These are phyloP conservation scores for Zosterops pallidus DNA, from an alignment of 2,113 vertebrate genomes.

Conservation along the genomic window DNA sequence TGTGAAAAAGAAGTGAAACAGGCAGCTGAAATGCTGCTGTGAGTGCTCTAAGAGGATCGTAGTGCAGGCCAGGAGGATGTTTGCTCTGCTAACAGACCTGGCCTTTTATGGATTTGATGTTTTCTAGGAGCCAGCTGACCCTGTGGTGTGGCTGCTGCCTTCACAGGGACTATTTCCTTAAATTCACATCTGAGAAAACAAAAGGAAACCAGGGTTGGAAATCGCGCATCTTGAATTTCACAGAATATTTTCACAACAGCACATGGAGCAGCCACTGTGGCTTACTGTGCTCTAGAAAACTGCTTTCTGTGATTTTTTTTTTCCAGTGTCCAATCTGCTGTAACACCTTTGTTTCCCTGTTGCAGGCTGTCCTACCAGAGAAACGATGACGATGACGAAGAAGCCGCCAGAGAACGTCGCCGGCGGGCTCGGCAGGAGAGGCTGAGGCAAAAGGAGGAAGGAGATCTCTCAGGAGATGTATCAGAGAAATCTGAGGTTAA, in stretches of 20 bases:
- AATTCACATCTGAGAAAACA: neutral
- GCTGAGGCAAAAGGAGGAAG: conserved; percentile 80
- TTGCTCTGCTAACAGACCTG: neutral
- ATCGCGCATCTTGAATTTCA: accelerated
- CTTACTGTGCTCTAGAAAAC: neutral
- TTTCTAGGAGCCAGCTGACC: neutral
- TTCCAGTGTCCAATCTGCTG: neutral
- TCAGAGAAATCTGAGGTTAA: conserved; percentile 79
- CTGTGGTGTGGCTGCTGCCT: neutral
- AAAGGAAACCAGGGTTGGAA: neutral
- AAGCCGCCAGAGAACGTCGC: conserved; percentile 91
- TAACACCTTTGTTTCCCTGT: neutral
- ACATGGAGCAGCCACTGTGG: neutral
- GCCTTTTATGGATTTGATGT: neutral
- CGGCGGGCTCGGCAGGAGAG: conserved; percentile 92
- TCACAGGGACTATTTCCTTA: neutral
- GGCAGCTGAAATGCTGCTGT: neutral
- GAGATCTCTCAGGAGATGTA: conserved; percentile 77
- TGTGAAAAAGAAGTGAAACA: accelerated
- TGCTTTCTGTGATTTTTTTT: neutral
- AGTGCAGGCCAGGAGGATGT: neutral
- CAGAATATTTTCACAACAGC: neutral
- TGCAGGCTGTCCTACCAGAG: conserved; percentile 82
- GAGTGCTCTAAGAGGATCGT: neutral
- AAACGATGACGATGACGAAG: conserved; percentile 92